phyloP scores from a whole-genome alignment of 1,140 invertebrate genomes.

The Aphis craccivora region DNA sequence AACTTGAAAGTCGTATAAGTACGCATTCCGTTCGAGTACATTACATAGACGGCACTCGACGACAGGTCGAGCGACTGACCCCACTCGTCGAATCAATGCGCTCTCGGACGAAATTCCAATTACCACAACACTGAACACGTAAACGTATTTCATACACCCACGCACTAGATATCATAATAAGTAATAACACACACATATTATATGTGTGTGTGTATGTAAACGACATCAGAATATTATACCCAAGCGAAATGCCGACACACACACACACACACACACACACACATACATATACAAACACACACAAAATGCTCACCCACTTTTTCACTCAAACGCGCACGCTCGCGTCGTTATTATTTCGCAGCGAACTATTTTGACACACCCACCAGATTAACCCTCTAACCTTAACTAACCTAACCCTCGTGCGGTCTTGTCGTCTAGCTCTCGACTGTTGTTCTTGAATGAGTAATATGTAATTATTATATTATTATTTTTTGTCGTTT shows the following conservation, averaged over 20 bases:
- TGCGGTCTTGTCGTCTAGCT: background rate
- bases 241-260: background rate
- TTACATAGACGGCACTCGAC: background rate
- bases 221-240: background rate
- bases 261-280: too few relatives aligned
- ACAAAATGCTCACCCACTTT: background rate
- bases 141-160: background rate
- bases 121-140: background rate
- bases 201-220: background rate
- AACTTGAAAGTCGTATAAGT: background rate
- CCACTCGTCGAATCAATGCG: background rate
- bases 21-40: background rate
- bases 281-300: too few relatives aligned
- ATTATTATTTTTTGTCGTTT: background rate
- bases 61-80: background rate
- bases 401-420: too few relatives aligned
- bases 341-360: background rate
- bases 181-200: too few relatives aligned
- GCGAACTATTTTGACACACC: background rate
- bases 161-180: background rate
- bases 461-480: background rate
- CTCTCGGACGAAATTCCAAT: background rate
- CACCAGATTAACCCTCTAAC: background rate
- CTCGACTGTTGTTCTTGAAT: background rate
- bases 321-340: too few relatives aligned